A percentile compares a stretch with the other conserved stretches of the same genome.
Evolutionary conservation across 2,113 vertebrate genomes (phyloP).

Genomic region (Scatophagus argus): DNA sequence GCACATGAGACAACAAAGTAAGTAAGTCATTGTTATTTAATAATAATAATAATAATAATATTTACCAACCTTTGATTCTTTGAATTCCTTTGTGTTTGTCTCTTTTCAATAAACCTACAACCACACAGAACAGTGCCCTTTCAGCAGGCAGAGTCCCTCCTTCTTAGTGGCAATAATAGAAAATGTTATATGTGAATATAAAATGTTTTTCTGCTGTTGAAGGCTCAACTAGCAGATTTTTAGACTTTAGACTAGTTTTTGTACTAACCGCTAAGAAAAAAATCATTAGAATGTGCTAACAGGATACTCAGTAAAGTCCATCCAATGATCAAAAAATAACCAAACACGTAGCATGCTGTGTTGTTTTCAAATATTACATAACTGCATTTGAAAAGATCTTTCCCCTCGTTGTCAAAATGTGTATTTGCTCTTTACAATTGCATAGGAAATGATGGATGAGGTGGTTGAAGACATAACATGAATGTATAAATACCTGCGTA

Average conservation of each 20-base stretch:
- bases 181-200: no score
- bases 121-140: no score
- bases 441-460: conserved; percentile 19
- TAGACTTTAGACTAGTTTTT: no score
- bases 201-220: no score
- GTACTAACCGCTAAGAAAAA: no score
- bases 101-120: no score
- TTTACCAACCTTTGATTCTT: no score
- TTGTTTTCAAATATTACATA: conserved; percentile 10
- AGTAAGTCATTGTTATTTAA: neutral
- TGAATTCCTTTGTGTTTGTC: neutral
- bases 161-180: no score
- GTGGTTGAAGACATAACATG: neutral
- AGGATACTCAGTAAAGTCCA: neutral
- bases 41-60: no score
- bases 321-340: neutral
- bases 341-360: neutral
- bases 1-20: neutral
- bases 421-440: neutral
- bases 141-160: no score
- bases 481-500: no score
- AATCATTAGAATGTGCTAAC: neutral
- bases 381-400: conserved; percentile 17
- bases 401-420: neutral
- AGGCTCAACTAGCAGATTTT: no score